Base-by-base conservation (phyloP, 1,140 invertebrate species). In the Chionoecetes opilio region DNA sequence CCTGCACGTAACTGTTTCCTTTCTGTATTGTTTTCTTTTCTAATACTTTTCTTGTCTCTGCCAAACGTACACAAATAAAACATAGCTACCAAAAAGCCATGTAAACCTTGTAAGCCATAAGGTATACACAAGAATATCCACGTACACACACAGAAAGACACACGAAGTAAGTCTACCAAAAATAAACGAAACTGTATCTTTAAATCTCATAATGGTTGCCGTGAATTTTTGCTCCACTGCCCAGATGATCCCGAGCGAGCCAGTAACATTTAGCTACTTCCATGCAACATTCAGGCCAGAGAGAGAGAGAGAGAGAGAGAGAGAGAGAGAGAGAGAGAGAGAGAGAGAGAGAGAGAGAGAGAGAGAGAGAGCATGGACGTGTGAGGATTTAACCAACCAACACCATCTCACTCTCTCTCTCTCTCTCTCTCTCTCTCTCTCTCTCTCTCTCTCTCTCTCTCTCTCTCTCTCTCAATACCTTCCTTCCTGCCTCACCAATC, bases 281-380 rank as follows among this genome's bases (percentile, higher is more conserved):
- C 26, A n/a, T 75, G 63, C n/a, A n/a, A 75, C 63, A 75, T 75
- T 26, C 63, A 75, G n/a, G 63, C 63, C 46, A 9, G 46, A 9
- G 46, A 41, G 38, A n/a, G 38, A 53, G 46, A 53, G 46, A 53
- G 46, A 53, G 46, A 75, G 63, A n/a, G 63, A 26, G 63, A 75
- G 63, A 75, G 63, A 75, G 63, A 75, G 63, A 75, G 63, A 75
- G 63, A 75, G 63, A 75, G 63, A 75, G 63, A 75, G 63, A 75
- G 63, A 75, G 63, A 75, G 63, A 75, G 63, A 75, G 63, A 75
- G 63, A 75, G 63, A 75, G 63, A 75, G 63, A 75, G 63, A 75
- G 63, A 75, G 63, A 75, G 63, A 75, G 63, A 63, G 9, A 63
- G 9, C 53, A 63, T 63, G 21, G 2, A 63, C 53, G 9, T 21